Evolutionary conservation across 2,113 vertebrate species (phyloP).

Genomic region (Coptodon bakossiorum): DNA sequence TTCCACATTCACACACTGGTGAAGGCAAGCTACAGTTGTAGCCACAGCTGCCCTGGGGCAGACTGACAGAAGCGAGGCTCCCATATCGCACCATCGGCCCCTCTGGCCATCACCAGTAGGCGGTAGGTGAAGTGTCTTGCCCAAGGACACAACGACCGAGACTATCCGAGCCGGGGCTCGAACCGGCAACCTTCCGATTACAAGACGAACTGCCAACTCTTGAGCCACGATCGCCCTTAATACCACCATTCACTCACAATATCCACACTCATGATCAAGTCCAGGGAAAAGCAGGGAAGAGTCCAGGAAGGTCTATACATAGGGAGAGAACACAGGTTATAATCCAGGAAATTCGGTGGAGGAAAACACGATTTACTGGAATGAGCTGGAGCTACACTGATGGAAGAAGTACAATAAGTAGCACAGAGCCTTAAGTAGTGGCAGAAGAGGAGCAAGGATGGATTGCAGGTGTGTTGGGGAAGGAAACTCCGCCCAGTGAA

Average conservation of each 20-base stretch:
- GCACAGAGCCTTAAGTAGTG: background rate
- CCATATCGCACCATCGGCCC: no score
- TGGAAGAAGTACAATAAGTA: background rate
- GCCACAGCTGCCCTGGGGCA: no score
- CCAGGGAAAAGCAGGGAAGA: background rate
- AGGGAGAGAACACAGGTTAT: background rate
- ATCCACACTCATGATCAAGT: background rate
- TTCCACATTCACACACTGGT: no score
- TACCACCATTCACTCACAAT: background rate
- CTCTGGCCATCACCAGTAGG: no score
- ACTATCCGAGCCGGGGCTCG: no score
- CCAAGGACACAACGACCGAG: no score
- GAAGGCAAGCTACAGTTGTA: no score
- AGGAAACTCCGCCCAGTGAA: background rate
- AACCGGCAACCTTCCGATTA: no score
- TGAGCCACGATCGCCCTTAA: no score
- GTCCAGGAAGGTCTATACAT: background rate
- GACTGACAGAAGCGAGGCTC: no score
- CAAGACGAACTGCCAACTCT: no score
- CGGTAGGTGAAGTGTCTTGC: no score
- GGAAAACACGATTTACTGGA: background rate
- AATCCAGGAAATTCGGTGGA: background rate
- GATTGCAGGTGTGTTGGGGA: background rate
- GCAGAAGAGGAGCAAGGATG: background rate
- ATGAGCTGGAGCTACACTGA: background rate